Evolutionary conservation across 2,888 invertebrate species (phyloP).

Genomic region (Nesidiocoris tenuis): DNA sequence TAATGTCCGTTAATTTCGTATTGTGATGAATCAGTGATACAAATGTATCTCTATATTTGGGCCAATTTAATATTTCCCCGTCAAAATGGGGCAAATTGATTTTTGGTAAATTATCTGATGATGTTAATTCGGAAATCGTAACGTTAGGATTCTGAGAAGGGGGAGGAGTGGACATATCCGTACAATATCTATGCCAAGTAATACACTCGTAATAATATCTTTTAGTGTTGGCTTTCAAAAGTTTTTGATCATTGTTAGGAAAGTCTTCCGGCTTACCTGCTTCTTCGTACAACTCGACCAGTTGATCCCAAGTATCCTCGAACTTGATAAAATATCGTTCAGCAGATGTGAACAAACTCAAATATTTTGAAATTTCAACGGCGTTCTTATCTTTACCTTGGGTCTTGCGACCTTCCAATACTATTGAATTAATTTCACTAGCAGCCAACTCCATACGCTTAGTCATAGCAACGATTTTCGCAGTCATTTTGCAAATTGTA

Average conservation of each 20-base stretch:
- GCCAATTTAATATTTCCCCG: background rate
- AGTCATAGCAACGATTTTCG: too few relatives aligned
- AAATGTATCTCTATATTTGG: background rate
- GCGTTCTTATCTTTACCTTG: background rate
- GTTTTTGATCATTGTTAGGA: background rate
- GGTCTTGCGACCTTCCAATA: background rate
- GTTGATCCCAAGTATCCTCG: background rate
- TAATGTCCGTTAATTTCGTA: background rate
- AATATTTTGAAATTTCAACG: background rate
- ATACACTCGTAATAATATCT: constrained; percentile 1
- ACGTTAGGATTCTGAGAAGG: background rate
- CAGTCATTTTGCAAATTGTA: too few relatives aligned
- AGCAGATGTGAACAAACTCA: background rate
- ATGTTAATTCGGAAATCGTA: background rate
- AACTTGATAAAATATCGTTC: background rate
- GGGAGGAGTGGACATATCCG: background rate
- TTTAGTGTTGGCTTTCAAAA: background rate
- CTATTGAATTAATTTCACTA: background rate
- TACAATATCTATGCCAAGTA: background rate
- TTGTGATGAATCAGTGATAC: background rate
- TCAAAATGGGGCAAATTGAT: background rate
- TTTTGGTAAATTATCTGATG: background rate
- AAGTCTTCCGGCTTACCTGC: background rate
- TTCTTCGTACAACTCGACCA: background rate
- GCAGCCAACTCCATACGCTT: too few relatives aligned